phyloP scores from a whole-genome alignment of 2,797 vertebrate genomes.

The Chrysocyon brachyurus region DNA sequence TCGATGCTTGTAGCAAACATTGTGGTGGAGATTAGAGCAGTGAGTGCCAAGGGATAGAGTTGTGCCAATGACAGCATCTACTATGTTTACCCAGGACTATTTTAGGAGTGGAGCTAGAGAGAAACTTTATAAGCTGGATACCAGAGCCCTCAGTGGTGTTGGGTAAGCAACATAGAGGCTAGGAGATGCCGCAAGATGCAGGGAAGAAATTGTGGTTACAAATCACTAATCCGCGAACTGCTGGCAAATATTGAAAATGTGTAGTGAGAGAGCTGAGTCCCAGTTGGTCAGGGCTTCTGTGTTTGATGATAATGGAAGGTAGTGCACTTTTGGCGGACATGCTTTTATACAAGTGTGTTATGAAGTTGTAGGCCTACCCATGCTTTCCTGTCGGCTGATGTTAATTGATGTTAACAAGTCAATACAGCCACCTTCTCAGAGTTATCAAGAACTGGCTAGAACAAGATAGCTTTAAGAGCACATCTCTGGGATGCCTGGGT shows the following conservation, averaged over 20 bases:
- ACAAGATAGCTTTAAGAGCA: not conserved
- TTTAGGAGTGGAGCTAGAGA: not conserved
- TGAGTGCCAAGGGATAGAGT: not conserved
- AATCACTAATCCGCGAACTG: not conserved
- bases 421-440: not conserved
- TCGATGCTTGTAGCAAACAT: not conserved
- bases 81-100: not conserved
- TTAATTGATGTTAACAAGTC: conserved; percentile 34
- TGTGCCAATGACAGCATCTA: not conserved
- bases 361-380: not conserved
- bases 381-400: not conserved
- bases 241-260: not conserved
- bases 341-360: not conserved
- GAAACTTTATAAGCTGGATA: not conserved
- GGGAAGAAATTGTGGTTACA: not conserved
- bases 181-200: not conserved
- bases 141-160: not conserved
- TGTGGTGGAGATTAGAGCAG: not conserved
- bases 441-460: not conserved
- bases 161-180: not conserved
- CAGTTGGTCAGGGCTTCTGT: not conserved
- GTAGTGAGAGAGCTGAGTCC: not conserved
- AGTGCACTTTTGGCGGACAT: not conserved
- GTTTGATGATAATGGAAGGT: not conserved
- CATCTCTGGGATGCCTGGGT: too few species aligned